These are phyloP conservation scores for Gobio gobio DNA, from an alignment of 2,113 vertebrate species.

Conservation along the genomic window DNA sequence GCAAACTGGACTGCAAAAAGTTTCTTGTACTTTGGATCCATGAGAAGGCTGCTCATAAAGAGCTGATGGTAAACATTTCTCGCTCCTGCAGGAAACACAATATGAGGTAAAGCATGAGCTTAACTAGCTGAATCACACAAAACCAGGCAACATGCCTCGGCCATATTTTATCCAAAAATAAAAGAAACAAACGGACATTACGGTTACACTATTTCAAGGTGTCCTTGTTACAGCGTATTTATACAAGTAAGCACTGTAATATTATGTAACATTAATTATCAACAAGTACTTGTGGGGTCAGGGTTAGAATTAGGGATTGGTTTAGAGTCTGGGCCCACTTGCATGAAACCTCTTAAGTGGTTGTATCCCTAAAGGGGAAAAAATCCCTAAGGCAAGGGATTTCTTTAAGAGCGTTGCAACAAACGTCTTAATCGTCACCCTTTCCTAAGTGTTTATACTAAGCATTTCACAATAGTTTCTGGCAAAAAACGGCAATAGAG, in stretches of 20 bases:
- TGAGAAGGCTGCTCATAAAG: slow-evolving; percentile 97
- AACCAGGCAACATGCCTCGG: background rate
- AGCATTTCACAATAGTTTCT: too few species aligned
- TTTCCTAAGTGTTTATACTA: too few species aligned
- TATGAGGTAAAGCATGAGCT: background rate
- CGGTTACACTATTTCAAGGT: too few species aligned
- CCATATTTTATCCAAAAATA: background rate
- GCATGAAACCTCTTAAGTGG: too few species aligned
- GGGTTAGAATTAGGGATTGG: too few species aligned
- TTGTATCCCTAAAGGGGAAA: too few species aligned
- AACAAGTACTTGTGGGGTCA: background rate
- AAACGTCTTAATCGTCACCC: too few species aligned
- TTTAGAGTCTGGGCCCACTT: background rate
- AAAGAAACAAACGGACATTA: background rate
- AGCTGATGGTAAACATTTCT: slow-evolving; percentile 96
- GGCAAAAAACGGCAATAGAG: too few species aligned
- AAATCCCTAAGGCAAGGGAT: too few species aligned
- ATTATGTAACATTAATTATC: background rate
- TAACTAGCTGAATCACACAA: background rate
- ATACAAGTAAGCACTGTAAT: background rate
- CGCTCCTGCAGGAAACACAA: slow-evolving; percentile 79
- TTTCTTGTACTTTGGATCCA: slow-evolving; percentile 98
- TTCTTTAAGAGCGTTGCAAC: too few species aligned
- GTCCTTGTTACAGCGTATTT: background rate
- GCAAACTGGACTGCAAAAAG: slow-evolving; percentile 94